Evolutionary conservation across 1,140 invertebrate genomes (phyloP), one percentile per base, ranked within the genome.

Genomic region (Trichonephila inaurata): DNA sequence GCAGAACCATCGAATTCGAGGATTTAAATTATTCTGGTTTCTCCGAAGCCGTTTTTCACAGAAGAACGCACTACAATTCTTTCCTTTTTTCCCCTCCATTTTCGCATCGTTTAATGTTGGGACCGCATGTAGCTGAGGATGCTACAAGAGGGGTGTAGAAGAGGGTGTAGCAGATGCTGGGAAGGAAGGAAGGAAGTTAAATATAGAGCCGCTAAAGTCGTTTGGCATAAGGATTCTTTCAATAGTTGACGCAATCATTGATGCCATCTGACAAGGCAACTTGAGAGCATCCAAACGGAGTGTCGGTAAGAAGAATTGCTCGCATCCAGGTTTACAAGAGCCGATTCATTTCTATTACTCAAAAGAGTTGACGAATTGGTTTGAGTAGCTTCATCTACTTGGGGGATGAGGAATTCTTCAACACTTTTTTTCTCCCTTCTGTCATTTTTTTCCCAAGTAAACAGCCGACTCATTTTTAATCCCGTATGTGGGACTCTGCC

Each of bases 201-300:
- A 83, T 58, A 58, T 83, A 83, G 82, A 83, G 40, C 82, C 19
- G 82, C 82, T 58, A 51, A 83, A 58, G 82, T 83, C 82, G n/a
- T 83, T 83, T 83, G 44, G 82, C 82, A 83, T 83, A 83, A 83
- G 82, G 82, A 83, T 83, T 60, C 82, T 83, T 83, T 83, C 82
- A 83, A 83, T 83, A 83, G 82, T 83, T 83, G 82, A 83, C 82
- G 82, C 82, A 83, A 83, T 83, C 82, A 83, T 60, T 83, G 82
- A 83, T 83, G 82, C n/a, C 82, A 83, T 83, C 82, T 83, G 82
- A 83, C 82, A 83, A 33, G 82, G 19, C 19, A 83, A 58, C 82
- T 60, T 83, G 82, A 83, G 82, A 51, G 19, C 82, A 83, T 21
- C 51, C 82, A 51, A 58, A 58, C 82, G 82, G 24, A 60, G 82